Percentiles rank a stretch among this genome's conserved stretches.
These are phyloP conservation scores for Haliclona indistincta DNA, from an alignment of 37 sponge, comb jelly and placozoan species.

Conservation along the genomic window DNA sequence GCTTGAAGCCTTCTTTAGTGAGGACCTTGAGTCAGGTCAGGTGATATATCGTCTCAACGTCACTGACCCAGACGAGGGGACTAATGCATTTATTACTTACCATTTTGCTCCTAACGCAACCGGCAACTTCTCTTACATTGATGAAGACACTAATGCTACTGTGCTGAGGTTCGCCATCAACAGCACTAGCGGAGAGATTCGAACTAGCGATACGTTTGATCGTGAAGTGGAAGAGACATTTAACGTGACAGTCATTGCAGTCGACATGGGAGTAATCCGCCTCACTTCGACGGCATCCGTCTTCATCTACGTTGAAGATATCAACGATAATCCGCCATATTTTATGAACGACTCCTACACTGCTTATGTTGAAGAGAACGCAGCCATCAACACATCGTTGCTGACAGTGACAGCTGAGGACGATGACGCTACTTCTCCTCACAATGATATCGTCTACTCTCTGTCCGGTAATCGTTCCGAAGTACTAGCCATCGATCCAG, in stretches of 20 bases:
- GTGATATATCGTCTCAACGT: conserved; percentile 17
- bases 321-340: conserved; percentile 54
- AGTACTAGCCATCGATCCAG: conserved; percentile 30
- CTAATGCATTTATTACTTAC: conserved; percentile 43
- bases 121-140: not conserved
- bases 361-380: conserved; percentile 48
- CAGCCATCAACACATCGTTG: conserved; percentile 34
- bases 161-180: conserved; percentile 31
- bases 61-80: conserved; percentile 50
- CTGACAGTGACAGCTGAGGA: conserved; percentile 41
- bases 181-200: conserved; percentile 30
- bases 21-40: not conserved
- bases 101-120: conserved; percentile 9
- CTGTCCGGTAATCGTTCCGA: conserved; percentile 32
- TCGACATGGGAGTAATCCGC: conserved; percentile 55
- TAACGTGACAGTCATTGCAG: conserved; percentile 42
- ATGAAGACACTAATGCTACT: conserved; percentile 28
- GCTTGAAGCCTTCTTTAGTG: not conserved
- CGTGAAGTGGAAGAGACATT: conserved; percentile 43
- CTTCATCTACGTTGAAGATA: conserved; percentile 25
- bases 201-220: conserved; percentile 50
- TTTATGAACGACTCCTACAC: conserved; percentile 36
- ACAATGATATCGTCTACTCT: conserved; percentile 43
- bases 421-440: conserved; percentile 48
- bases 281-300: conserved; percentile 44